phyloP scores from a whole-genome alignment of 2,113 vertebrate genomes.

The Alces alces region DNA sequence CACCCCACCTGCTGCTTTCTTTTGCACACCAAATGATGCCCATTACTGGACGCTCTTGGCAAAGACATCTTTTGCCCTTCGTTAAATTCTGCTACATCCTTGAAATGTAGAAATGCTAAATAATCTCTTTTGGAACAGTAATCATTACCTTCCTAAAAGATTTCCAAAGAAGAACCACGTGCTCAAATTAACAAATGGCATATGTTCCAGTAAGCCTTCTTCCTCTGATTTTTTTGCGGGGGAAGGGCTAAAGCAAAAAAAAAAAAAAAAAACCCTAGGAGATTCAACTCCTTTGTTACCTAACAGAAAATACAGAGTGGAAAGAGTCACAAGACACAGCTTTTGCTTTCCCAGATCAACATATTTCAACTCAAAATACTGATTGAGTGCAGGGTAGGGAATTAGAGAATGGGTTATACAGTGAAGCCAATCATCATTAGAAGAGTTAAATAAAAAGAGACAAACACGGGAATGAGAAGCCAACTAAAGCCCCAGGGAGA shows the following conservation, averaged over 20 bases:
- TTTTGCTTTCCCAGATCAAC: not conserved
- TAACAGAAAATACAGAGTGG: not conserved
- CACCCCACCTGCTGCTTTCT: not conserved
- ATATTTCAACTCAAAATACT: not conserved
- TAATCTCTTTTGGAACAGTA: not conserved
- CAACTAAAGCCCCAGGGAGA: not conserved
- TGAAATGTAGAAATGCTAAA: not conserved
- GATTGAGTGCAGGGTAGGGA: not conserved
- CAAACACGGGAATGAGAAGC: not conserved
- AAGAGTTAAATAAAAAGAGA: not conserved
- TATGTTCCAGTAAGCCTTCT: not conserved
- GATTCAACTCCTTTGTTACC: not conserved
- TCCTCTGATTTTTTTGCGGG: not conserved
- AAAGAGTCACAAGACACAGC: not conserved
- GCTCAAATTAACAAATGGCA: conserved; percentile 21
- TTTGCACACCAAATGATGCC: not conserved
- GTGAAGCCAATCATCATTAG: not conserved
- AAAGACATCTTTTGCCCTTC: not conserved
- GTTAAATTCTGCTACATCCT: not conserved
- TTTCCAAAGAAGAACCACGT: not conserved
- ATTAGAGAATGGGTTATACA: not conserved
- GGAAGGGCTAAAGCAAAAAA: not conserved
- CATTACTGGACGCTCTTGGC: not conserved
- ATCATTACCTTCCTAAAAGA: not conserved
- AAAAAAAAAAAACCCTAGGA: not conserved